Percentiles rank a stretch among this genome's conserved stretches.
These are phyloP conservation scores for Grantiella picta DNA, from an alignment of 2,113 vertebrate genomes.

Conservation along the genomic window DNA sequence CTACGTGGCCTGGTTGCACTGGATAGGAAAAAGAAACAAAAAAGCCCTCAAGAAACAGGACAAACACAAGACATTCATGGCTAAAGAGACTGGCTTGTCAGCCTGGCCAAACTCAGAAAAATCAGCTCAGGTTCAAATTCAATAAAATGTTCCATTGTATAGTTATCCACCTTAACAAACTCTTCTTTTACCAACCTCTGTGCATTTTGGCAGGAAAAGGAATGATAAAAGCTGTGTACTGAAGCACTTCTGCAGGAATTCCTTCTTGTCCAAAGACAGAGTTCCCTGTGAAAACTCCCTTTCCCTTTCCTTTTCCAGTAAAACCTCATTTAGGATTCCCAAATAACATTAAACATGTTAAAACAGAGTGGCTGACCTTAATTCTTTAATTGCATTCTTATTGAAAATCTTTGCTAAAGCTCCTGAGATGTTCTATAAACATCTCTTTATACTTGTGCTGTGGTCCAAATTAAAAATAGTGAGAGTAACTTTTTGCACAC, in stretches of 20 bases:
- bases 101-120: not conserved
- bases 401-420: not conserved
- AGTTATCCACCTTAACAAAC: not conserved
- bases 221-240: not conserved
- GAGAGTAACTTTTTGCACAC: not conserved
- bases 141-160: not conserved
- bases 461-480: not conserved
- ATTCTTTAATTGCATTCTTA: not conserved
- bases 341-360: not conserved
- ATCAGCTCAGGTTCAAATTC: not conserved
- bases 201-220: not conserved
- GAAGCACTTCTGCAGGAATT: not conserved
- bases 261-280: not conserved
- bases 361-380: not conserved
- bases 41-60: not conserved
- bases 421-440: not conserved
- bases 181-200: not conserved
- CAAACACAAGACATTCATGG: not conserved
- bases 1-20: not conserved
- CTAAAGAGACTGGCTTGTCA: not conserved
- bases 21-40: not conserved
- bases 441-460: not conserved
- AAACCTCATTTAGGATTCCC: not conserved
- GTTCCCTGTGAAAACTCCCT: accelerated
- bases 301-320: not conserved